Evolutionary conservation across 2,113 vertebrate genomes (phyloP).

Genomic region (Cochlearius cochlearius): DNA sequence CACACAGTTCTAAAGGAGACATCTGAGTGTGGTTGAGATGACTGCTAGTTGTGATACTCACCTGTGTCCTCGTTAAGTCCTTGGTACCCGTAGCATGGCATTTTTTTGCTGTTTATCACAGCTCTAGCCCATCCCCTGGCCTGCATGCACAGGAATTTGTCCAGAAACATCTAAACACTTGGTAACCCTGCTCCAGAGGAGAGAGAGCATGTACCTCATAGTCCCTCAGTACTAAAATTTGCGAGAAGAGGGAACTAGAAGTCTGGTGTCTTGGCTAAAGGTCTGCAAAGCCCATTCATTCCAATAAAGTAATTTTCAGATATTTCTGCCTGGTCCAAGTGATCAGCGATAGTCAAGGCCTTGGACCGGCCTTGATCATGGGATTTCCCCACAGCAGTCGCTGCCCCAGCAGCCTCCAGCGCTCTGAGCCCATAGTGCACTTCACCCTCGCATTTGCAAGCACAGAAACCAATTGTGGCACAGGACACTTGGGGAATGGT

Average conservation of each 20-base stretch:
- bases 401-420: neutral
- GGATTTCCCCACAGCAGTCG: neutral
- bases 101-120: neutral
- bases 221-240: neutral
- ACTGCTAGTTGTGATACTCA: neutral
- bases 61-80: neutral
- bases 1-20: neutral
- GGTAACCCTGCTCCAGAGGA: neutral
- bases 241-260: neutral
- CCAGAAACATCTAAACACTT: neutral
- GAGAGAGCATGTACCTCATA: neutral
- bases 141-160: neutral
- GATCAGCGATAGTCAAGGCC: neutral
- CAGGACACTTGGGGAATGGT: neutral
- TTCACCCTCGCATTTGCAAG: neutral
- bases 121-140: neutral
- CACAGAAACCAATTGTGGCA: neutral
- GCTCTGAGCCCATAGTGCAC: neutral
- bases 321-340: neutral
- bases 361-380: neutral
- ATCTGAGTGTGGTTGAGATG: neutral
- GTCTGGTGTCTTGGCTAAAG: neutral
- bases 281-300: neutral
- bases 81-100: neutral
- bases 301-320: neutral